phyloP scores from a whole-genome alignment of 2,113 vertebrate genomes.

The Syrmaticus mikado region DNA sequence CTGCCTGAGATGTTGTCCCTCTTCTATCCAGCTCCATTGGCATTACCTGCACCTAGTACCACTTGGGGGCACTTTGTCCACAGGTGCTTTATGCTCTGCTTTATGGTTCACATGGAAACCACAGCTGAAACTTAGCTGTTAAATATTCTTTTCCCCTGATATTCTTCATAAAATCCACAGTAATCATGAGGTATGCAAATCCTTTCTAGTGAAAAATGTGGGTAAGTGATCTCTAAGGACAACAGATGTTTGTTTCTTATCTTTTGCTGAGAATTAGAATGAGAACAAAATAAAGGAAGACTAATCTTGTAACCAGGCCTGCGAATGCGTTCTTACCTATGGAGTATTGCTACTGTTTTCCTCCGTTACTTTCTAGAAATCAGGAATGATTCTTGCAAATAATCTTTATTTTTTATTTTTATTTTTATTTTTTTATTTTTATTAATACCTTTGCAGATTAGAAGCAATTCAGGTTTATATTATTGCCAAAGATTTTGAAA shows the following conservation, averaged over 20 bases:
- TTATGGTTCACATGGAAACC: neutral
- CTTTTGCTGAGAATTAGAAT: neutral
- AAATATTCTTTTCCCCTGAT: neutral
- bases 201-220: neutral
- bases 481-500: neutral
- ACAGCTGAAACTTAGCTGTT: neutral
- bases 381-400: neutral
- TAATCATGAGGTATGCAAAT: neutral
- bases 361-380: neutral
- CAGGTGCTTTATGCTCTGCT: neutral
- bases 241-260: conserved; percentile 12
- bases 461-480: neutral
- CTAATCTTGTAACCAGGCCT: neutral
- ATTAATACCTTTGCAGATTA: neutral
- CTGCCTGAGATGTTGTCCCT: neutral
- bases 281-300: neutral
- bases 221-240: neutral
- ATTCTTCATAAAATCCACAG: neutral
- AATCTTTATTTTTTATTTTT: too few relatives aligned
- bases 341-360: neutral
- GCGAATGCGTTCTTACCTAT: neutral
- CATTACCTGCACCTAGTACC: neutral
- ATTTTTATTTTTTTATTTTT: too few relatives aligned
- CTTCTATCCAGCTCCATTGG: neutral
- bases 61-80: neutral